phyloP scores from a whole-genome alignment of 2,888 invertebrate genomes.

The Apoderus coryli region DNA sequence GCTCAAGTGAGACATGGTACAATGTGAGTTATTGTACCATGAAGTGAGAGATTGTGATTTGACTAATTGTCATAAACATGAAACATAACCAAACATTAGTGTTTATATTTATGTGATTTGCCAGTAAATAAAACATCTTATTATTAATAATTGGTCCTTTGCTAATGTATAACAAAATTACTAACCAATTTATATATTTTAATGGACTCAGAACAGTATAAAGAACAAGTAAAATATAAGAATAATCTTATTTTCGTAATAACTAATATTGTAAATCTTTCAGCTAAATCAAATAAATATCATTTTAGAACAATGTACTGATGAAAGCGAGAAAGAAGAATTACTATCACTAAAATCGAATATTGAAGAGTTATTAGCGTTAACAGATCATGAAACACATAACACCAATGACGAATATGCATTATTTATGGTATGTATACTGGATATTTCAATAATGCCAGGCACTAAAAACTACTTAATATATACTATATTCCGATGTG shows the following conservation, averaged over 20 bases:
- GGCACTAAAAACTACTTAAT: background rate
- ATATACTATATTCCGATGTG: too few species aligned
- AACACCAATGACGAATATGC: slow-evolving; percentile 44
- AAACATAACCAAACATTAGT: too few species aligned
- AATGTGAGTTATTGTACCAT: too few species aligned
- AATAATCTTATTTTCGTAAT: slow-evolving; percentile 2
- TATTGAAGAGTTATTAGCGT: slow-evolving; percentile 20
- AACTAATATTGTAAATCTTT: slow-evolving; percentile 9
- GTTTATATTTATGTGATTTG: too few species aligned
- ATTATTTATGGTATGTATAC: slow-evolving; percentile 44
- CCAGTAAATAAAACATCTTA: too few species aligned
- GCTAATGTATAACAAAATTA: too few species aligned
- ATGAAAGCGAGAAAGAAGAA: slow-evolving; percentile 18
- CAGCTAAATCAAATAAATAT: slow-evolving; percentile 19
- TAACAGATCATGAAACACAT: slow-evolving; percentile 15
- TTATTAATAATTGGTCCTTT: too few species aligned
- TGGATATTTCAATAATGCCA: slow-evolving; percentile 6
- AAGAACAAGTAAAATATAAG: slow-evolving; percentile 15
- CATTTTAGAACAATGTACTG: slow-evolving; percentile 13
- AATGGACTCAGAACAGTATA: slow-evolving; percentile 12
- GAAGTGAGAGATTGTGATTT: too few species aligned
- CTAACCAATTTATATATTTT: too few species aligned
- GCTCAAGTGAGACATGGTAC: too few species aligned
- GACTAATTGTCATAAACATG: too few species aligned
- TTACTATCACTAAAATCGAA: slow-evolving; percentile 18